Conservation (phyloP, 35 echinoderm and acorn worm species). For the Ptychodera flava region DNA sequence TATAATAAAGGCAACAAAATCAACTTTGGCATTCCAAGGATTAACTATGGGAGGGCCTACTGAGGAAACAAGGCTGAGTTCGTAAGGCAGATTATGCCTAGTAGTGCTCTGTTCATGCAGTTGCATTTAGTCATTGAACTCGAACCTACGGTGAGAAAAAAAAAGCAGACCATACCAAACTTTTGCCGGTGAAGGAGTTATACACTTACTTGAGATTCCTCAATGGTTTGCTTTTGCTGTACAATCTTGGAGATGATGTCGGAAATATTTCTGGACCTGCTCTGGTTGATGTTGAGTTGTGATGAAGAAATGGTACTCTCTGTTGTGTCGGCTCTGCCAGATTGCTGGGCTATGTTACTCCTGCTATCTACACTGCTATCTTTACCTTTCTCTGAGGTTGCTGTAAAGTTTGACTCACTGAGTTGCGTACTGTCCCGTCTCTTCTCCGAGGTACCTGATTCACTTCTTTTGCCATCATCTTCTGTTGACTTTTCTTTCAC, state of each 20-base stretch:
- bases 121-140: too few species aligned
- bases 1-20: too few species aligned
- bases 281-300: not conserved
- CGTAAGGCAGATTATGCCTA: too few species aligned
- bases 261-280: not conserved
- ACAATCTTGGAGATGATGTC: not conserved
- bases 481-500: not conserved
- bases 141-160: too few species aligned
- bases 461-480: not conserved
- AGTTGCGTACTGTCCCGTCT: not conserved
- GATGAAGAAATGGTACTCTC: conserved; percentile 2
- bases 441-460: too few species aligned
- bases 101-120: too few species aligned
- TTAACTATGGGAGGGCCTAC: too few species aligned
- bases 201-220: not conserved
- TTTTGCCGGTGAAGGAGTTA: too few species aligned
- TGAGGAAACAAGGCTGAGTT: too few species aligned
- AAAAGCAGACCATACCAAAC: too few species aligned
- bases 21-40: too few species aligned
- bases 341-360: not conserved
- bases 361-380: not conserved
- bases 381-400: not conserved
- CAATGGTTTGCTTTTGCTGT: not conserved
- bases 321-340: not conserved
- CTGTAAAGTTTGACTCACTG: too few species aligned